Base-by-base conservation (phyloP, 2,113 vertebrate species). In the Hydrochoerus hydrochaeris region DNA sequence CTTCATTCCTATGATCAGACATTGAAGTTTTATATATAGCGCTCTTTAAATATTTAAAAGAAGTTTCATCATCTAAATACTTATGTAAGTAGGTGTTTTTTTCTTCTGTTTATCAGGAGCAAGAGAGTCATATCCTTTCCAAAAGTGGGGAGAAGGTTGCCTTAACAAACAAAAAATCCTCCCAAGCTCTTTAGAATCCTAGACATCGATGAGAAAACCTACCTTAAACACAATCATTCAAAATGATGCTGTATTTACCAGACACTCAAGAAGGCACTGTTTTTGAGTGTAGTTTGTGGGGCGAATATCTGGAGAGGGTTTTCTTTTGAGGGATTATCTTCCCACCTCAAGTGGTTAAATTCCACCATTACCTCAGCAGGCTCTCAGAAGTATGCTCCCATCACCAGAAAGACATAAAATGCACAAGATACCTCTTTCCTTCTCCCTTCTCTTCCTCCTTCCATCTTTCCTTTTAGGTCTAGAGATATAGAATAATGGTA, bases 41-140 rank as follows among this genome's bases (percentile, higher is more conserved):
- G 80, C 78, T 97, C 85, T 97, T 95, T 96, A 97, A 97, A 97
- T 98, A 97, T 98, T 97, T 96, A 95, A 95, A 73, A 94, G 85
- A 95, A 96, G 97, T 95, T 97, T 97, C 92, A 90, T 96, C 90
- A 65, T 86, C 90, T 97, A 97, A 95, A 94, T 96, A 97, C 96
- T 97, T 93, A 97, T 93, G 92, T 14, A 60, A 32, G 30, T 63
- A 96, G 96, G 95, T 86, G 30, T 1, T 46, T 94, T 95, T 92
- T 78, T 30, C 44, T 86, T 67, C 12, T 77, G 63, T 83, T 88
- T 90, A 35, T 95, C 80, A 95, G 80, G 22, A 89, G 46, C 8
- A 90, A 77, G 58, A 88, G 54, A 88, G 41, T 58, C 28, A 14
- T 60, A 94, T 49, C 54, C 75, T 92, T 88, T 85, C 71, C 28